These are phyloP conservation scores for Xanthia icteritia DNA, from an alignment of 2,888 invertebrate species.

Conservation along the genomic window DNA sequence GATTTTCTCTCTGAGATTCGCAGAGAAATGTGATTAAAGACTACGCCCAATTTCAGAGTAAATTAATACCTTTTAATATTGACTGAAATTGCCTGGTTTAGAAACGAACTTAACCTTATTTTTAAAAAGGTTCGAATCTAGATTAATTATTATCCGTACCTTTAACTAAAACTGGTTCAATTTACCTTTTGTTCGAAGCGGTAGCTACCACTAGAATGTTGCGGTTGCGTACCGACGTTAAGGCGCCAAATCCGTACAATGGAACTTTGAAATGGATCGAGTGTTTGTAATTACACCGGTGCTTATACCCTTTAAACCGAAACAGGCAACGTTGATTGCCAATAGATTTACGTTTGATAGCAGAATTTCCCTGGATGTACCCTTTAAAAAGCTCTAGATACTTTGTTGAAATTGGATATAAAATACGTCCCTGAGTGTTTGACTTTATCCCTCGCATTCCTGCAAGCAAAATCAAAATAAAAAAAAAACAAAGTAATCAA, in stretches of 20 bases:
- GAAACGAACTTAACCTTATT: not conserved
- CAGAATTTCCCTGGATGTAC: not conserved
- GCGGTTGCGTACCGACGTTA: not conserved
- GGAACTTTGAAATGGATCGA: not conserved
- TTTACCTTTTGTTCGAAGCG: not conserved
- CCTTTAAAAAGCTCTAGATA: conserved; percentile 6
- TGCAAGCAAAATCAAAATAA: too few species aligned
- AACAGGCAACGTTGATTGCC: not conserved
- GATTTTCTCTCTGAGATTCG: too few species aligned
- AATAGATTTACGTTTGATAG: not conserved
- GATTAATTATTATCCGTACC: not conserved
- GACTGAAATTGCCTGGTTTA: too few species aligned
- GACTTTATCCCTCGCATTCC: too few species aligned
- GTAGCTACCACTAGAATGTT: not conserved
- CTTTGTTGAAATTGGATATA: conserved; percentile 30
- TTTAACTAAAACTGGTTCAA: not conserved
- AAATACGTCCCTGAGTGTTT: not conserved
- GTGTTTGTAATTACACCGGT: conserved; percentile 4
- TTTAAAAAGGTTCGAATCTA: not conserved
- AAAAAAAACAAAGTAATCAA: too few species aligned
- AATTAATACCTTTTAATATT: too few species aligned
- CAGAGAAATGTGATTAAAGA: too few species aligned
- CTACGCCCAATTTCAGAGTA: too few species aligned
- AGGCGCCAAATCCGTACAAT: not conserved
- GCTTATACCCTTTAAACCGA: not conserved